Evolutionary conservation across 2,797 vertebrate genomes (phyloP), one percentile per base, ranked within the genome.

Genomic region (Manis javanica): DNA sequence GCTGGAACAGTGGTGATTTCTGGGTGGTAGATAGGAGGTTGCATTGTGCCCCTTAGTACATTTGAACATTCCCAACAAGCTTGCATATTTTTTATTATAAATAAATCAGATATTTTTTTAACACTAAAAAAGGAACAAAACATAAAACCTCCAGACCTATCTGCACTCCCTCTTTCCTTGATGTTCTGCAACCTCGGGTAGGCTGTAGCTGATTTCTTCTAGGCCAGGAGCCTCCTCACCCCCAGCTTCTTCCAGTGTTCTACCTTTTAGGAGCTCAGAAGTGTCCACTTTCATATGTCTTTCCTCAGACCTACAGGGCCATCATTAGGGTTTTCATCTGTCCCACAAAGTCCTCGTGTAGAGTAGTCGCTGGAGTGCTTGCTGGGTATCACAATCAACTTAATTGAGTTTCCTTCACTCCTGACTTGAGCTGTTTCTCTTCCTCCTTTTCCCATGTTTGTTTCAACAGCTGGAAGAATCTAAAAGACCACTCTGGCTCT

Each of bases 381-480:
- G 34, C 34, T 84, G 29, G 29, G 2, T 86, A 92, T 85, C 66
- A 71, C 31, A 90, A 3, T 72, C 72, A 71, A 49, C 68, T 87
- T 61, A 37, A 84, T 14, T 37, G 51, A 49, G 7, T 53, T 94
- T 91, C n/a, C 34, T 42, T 61, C 19, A 71, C 39, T 89, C 31
- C 11, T 12, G 49, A 34, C 69, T 91, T 87, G 51, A 90, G 18
- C n/a, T 79, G 23, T 39, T 29, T 61, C 57, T 18, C 4, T 7
- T 63, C 55, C 57, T 95, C 31, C 51, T 85, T 95, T 94, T 63
- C 82, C 89, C 26, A 21, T 34, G 42, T 82, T 78, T 93, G 39
- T 93, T 79, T 96, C 66, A 90, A 88, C 15, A 75, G 72, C n/a
- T 69, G 23, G n/a, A 75, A 71, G 59, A 93, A 55, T 78, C 75